Evolutionary conservation across 2,113 vertebrate genomes (phyloP).

Genomic region (Dissostichus mawsoni): DNA sequence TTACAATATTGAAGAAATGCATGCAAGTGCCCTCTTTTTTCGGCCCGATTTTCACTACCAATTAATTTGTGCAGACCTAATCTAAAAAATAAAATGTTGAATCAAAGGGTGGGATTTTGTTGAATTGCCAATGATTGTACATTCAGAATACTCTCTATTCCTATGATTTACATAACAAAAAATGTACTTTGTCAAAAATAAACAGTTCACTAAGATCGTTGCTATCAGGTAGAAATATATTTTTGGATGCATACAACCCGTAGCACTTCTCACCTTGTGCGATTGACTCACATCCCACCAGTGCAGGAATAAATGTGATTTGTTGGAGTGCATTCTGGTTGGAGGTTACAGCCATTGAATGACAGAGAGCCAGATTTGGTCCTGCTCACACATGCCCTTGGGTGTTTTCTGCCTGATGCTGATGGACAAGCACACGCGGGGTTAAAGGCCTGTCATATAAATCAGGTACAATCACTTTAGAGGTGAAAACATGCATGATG

Average conservation of each 20-base stretch:
- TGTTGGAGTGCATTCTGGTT: conserved; percentile 70
- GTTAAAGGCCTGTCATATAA: conserved; percentile 84
- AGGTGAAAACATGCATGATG: conserved; percentile 81
- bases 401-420: conserved; percentile 79
- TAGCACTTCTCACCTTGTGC: conserved; percentile 53
- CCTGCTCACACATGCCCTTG: conserved; percentile 77
- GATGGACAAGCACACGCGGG: conserved; percentile 80
- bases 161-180: not conserved
- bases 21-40: not conserved
- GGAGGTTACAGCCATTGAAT: conserved; percentile 75
- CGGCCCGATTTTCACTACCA: not conserved
- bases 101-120: not conserved
- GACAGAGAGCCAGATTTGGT: conserved; percentile 79
- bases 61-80: not conserved
- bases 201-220: not conserved
- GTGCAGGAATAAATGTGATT: conserved; percentile 75
- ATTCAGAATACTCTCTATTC: not conserved
- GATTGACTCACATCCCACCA: conserved; percentile 56
- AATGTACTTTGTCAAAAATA: not conserved
- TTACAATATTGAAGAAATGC: conserved; percentile 12
- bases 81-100: not conserved
- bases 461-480: conserved; percentile 81
- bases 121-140: not conserved
- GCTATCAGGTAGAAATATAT: conserved; percentile 16
- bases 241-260: conserved; percentile 27